A percentile compares a stretch with the other conserved stretches of the same genome.
Conservation (phyloP, 2,888 invertebrate species). For the Macrophya annulata region DNA sequence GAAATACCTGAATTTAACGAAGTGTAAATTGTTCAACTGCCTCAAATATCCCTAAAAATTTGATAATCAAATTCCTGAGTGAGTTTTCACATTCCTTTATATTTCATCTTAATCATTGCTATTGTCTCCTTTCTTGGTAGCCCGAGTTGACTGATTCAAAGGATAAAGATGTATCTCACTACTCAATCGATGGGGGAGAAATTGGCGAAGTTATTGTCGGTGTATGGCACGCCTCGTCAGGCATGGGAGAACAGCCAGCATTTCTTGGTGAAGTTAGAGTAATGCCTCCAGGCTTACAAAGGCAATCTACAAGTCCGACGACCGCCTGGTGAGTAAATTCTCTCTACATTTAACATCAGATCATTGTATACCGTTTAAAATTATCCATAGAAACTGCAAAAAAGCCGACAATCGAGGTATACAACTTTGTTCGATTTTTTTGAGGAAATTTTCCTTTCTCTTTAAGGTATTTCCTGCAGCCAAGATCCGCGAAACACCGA, state of each 20-base stretch:
- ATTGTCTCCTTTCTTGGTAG: slow-evolving; percentile 61
- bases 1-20: no score
- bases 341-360: neutral
- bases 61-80: neutral
- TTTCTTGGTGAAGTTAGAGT: slow-evolving; percentile 95
- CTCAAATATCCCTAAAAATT: neutral
- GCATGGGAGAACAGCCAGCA: slow-evolving; percentile 89
- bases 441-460: slow-evolving; percentile 27
- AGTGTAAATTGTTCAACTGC: no score
- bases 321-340: slow-evolving; percentile 87
- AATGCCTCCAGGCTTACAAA: slow-evolving; percentile 86
- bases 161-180: slow-evolving; percentile 76
- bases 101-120: neutral
- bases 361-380: neutral
- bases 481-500: slow-evolving; percentile 84
- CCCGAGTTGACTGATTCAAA: slow-evolving; percentile 74
- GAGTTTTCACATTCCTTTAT: neutral
- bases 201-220: slow-evolving; percentile 91
- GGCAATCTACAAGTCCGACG: slow-evolving; percentile 83
- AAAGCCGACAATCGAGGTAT: neutral
- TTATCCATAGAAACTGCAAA: neutral
- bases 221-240: slow-evolving; percentile 92
- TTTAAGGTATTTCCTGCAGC: slow-evolving; percentile 89
- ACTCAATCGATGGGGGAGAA: slow-evolving; percentile 83
- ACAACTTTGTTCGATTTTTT: neutral